These are phyloP conservation scores for Drosophila fulvimacula DNA, from an alignment of 2,888 invertebrate species.

Conservation along the genomic window DNA sequence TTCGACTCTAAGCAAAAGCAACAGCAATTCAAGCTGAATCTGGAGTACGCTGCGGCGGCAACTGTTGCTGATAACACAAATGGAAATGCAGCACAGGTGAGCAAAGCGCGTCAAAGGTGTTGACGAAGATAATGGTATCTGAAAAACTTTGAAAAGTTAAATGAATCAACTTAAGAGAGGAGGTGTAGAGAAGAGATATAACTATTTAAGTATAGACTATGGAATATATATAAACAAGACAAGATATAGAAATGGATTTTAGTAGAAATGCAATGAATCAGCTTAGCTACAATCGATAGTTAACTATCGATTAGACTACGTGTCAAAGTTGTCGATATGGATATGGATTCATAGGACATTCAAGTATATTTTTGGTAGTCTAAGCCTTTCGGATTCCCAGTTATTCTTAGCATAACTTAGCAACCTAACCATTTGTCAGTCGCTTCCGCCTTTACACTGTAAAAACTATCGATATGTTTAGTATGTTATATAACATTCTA, in stretches of 20 bases:
- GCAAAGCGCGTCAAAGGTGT: slow-evolving; percentile 31
- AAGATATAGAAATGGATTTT: not conserved
- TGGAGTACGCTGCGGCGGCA: slow-evolving; percentile 60
- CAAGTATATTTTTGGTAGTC: no score
- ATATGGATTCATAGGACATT: no score
- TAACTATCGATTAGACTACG: no score
- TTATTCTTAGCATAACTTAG: not conserved
- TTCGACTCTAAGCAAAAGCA: slow-evolving; percentile 57
- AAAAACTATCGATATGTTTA: not conserved
- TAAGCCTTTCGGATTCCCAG: not conserved
- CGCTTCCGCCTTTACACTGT: no score
- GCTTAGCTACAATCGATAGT: no score
- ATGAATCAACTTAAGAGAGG: not conserved
- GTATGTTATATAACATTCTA: no score
- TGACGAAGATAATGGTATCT: not conserved
- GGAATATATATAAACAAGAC: not conserved
- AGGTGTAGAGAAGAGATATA: not conserved
- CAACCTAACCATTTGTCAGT: no score
- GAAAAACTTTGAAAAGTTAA: not conserved
- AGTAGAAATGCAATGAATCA: no score
- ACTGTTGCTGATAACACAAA: slow-evolving; percentile 64
- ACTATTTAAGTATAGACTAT: not conserved
- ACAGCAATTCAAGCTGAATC: slow-evolving; percentile 29
- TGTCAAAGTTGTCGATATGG: no score
- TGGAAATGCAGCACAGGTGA: slow-evolving; percentile 78